Evolutionary conservation across 2,797 vertebrate species (phyloP).

Genomic region (Acipenser ruthenus): DNA sequence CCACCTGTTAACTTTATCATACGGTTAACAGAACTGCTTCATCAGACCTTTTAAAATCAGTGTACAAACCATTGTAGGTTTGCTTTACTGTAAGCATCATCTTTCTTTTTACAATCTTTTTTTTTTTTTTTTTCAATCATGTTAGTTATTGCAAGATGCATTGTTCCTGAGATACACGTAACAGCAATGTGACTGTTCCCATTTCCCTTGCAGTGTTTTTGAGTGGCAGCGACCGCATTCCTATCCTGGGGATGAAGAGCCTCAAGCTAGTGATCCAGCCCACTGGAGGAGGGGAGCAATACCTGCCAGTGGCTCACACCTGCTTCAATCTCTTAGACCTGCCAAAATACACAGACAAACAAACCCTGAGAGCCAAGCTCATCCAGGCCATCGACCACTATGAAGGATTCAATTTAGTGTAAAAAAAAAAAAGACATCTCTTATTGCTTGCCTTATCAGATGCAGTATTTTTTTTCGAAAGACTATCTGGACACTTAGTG

Average conservation of each 20-base stretch:
- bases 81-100: neutral
- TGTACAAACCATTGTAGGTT: too few relatives aligned
- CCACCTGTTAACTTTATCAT: too few relatives aligned
- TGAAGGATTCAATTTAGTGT: conserved; percentile 95
- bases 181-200: conserved; percentile 12
- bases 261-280: conserved; percentile 92
- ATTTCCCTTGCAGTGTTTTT: conserved; percentile 77
- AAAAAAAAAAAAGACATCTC: conserved; percentile 40
- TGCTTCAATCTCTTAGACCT: conserved; percentile 98
- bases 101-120: neutral
- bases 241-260: conserved; percentile 96
- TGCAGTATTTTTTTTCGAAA: conserved; percentile 22
- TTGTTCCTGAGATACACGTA: conserved; percentile 1
- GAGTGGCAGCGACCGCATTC: conserved; percentile 95
- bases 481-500: conserved; percentile 7
- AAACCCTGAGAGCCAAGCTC: conserved; percentile 76
- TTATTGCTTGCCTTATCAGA: conserved; percentile 27
- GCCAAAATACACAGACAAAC: conserved; percentile 81
- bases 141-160: neutral
- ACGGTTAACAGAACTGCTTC: too few relatives aligned
- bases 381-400: conserved; percentile 94
- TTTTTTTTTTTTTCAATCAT: neutral
- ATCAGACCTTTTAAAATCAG: too few relatives aligned
- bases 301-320: conserved; percentile 91
- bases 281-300: conserved; percentile 83